phyloP scores from a whole-genome alignment of 1,140 invertebrate species.

The Drosophila willistoni region DNA sequence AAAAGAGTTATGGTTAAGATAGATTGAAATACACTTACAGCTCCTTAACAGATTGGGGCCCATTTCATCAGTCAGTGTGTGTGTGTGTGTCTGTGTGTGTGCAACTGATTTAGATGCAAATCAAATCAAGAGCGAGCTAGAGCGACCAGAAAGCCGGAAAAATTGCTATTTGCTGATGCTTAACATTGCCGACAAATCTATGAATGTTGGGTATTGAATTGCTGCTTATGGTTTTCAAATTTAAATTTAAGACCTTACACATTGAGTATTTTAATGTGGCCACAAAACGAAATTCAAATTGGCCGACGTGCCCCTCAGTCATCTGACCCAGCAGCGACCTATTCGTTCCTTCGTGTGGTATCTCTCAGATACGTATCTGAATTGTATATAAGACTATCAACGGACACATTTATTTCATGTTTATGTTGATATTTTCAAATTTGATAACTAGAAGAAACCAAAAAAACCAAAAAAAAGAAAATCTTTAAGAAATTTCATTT shows the following conservation, averaged over 20 bases:
- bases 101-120: conserved; percentile 80
- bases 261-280: conserved; percentile 81
- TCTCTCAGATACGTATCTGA: conserved; percentile 71
- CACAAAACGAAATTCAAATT: conserved; percentile 71
- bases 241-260: conserved; percentile 82
- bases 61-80: conserved; percentile 21
- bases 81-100: conserved; percentile 43
- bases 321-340: conserved; percentile 62
- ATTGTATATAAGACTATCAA: conserved; percentile 79
- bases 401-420: conserved; percentile 82
- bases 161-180: conserved; percentile 33
- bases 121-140: conserved; percentile 66
- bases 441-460: conserved; percentile 62
- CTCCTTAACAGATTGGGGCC: conserved; percentile 33
- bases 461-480: conserved; percentile 16
- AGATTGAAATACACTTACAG: conserved; percentile 23
- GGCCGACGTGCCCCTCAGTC: conserved; percentile 44
- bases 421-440: conserved; percentile 81
- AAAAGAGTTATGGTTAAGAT: conserved; percentile 65
- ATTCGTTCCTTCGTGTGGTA: conserved; percentile 59
- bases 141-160: conserved; percentile 10
- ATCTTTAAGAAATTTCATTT: conserved; percentile 46
- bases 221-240: conserved; percentile 81
- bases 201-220: conserved; percentile 77
- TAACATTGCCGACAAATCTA: conserved; percentile 57